Evolutionary conservation across 2,888 invertebrate species (phyloP).

Genomic region (Amphipoea oculea): DNA sequence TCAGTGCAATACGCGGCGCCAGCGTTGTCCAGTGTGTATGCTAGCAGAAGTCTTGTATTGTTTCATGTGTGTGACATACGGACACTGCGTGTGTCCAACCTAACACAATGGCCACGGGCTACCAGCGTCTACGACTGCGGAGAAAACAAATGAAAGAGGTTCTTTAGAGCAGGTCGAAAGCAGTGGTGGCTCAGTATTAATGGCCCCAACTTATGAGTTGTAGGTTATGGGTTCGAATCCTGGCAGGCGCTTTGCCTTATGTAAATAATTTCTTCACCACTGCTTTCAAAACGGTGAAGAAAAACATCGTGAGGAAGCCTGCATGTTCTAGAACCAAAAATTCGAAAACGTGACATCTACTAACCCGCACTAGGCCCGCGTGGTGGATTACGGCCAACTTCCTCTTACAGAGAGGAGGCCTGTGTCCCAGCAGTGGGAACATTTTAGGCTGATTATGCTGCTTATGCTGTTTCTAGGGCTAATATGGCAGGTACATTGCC

Average conservation of each 20-base stretch:
- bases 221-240: no score
- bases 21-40: conserved; percentile 60
- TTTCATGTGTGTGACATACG: conserved; percentile 55
- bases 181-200: not conserved
- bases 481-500: not conserved
- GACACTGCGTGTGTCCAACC: conserved; percentile 1
- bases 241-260: no score
- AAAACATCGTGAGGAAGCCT: not conserved
- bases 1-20: conserved; percentile 48
- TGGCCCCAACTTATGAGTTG: no score
- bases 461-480: no score
- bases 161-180: not conserved
- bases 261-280: not conserved
- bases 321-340: no score
- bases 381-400: not conserved
- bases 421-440: not conserved
- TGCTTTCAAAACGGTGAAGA: not conserved
- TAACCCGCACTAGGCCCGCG: no score
- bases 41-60: conserved; percentile 63
- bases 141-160: not conserved
- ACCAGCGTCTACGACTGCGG: not conserved
- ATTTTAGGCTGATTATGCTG: no score
- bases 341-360: no score
- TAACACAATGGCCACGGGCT: not conserved
- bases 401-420: not conserved